Base-by-base conservation (phyloP, 2,113 vertebrate species). In the Sula dactylatra region DNA sequence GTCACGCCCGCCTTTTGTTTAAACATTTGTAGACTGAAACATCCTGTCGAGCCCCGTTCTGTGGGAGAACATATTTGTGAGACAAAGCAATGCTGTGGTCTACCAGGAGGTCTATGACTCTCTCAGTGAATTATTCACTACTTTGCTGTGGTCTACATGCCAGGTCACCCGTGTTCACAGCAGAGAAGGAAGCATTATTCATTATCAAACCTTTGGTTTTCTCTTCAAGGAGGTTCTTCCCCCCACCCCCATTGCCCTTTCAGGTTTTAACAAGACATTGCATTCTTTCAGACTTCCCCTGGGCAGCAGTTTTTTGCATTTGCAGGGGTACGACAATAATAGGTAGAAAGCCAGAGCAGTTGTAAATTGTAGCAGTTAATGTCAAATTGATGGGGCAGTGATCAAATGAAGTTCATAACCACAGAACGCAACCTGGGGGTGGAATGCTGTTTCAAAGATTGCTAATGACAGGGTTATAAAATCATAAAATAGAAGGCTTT, bases 221-320 rank as follows among this genome's bases (percentile, higher is more conserved):
- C 91, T 97, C 84, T 96, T 95, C 96, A 96, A 97, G 93, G 94
- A 97, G 76, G 89, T 90, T 90, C 66, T 72, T 70, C n/a, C 78
- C 80, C 78, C 83, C 54, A n/a, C 59, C 69, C 93, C 77, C 87
- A 34, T 88, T 97, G 96, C 96, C 94, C 94, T 97, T 98, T 98
- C 98, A 98, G 97, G 98, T 98, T 98, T 98, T 98, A 98, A 98
- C 98, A 98, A 98, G 98, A 98, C 97, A 91, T 93, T 78, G 93
- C 98, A 98, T 98, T 98, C 98, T 98, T 98, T 97, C 96, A 95
- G 97, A 94, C 97, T 97, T 98, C 97, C 98, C 98, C 97, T 98
- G 98, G 98, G 98, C 97, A 97, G 97, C 97, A 93, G 94, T 62
- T 97, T 97, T 91, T 94, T 97, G 73, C 76, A 91, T 93, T 95